phyloP scores from a whole-genome alignment of 2,797 vertebrate species.

The Schizothorax lantsangensis region DNA sequence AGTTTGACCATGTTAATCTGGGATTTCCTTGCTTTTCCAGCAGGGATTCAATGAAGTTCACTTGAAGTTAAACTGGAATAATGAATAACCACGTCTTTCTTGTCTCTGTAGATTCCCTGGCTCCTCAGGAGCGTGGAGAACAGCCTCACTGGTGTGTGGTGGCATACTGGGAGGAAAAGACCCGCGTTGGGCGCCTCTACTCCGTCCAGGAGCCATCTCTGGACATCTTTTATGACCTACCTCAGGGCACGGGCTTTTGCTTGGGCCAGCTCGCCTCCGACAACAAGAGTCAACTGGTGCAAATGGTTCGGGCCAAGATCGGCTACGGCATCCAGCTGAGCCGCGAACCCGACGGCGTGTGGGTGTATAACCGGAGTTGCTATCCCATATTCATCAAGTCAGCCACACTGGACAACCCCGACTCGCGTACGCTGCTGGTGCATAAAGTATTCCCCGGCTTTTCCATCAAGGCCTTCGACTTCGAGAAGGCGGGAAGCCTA shows the following conservation, averaged over 20 bases:
- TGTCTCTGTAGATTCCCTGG: conserved; percentile 85
- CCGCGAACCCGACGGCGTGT: conserved; percentile 93
- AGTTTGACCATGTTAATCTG: background rate
- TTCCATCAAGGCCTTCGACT: conserved; percentile 99
- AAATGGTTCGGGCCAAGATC: conserved; percentile 96
- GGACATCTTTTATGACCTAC: conserved; percentile 99
- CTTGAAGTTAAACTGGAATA: background rate
- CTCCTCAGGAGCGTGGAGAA: conserved; percentile 92
- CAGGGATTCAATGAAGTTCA: background rate
- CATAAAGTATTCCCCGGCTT: conserved; percentile 98
- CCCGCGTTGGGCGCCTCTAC: conserved; percentile 94
- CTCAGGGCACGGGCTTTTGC: conserved; percentile 99
- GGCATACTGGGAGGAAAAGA: conserved; percentile 99
- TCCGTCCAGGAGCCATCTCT: conserved; percentile 97
- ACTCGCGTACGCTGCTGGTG: conserved; percentile 94
- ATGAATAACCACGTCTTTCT: conserved; percentile 26
- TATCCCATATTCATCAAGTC: conserved; percentile 99
- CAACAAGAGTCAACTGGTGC: conserved; percentile 96
- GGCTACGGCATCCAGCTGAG: conserved; percentile 98
- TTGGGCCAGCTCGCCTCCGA: conserved; percentile 96
- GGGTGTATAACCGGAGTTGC: conserved; percentile 98
- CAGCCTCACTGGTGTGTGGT: conserved; percentile 97
- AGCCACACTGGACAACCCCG: conserved; percentile 99
- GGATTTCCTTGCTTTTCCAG: background rate
- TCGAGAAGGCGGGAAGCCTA: conserved; percentile 93